Base-by-base conservation (phyloP, 2,113 vertebrate species). In the Sturnira hondurensis region DNA sequence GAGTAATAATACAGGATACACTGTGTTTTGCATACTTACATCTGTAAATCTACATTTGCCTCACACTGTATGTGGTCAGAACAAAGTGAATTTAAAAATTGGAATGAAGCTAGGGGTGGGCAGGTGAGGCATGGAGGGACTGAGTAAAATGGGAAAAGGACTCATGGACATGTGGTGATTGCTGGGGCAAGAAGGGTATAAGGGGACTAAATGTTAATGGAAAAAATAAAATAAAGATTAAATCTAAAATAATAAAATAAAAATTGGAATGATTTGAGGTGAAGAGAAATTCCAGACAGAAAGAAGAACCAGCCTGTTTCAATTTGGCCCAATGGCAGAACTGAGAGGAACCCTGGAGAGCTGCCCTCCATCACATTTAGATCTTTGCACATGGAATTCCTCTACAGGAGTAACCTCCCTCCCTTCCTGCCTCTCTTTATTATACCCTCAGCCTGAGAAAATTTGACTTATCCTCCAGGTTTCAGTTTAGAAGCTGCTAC, bases 371-470 rank as follows among this genome's bases (percentile, higher is more conserved):
- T 9, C 78, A 54, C 4, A 2, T 6, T 22, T 19, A 15, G 31
- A 3, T 22, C 43, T 93, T 74, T 8, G 5, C 38, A 45, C 20
- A 47, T 7, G 1, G 12, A 65, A 2, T 43, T 56, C 1, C 67
- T 68, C 16, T 7, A 0, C 8, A 22, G 43, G 26, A 68, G 20
- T 41, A 15, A 47, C 20, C 43, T 31, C 31, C 10, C 7, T 71
- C 38, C 61, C 38, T 47, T 3, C 20, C 36, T 47, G n/a, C 4
- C 15, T 26, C 17, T 65, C 20, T 45, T 70, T 16, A 15, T 5
- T 16, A 22, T 2, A 56, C 2, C 16, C 71, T 20, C 26, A 10
- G 0, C 1, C 1, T 50, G 24, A 17, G 13, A 1, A 20, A 50
- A 68, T 82, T 63, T 74, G 54, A 87, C 2, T 58, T 10, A 2